Conservation (phyloP, 2,888 invertebrate species). For the Melanchra persicariae region DNA sequence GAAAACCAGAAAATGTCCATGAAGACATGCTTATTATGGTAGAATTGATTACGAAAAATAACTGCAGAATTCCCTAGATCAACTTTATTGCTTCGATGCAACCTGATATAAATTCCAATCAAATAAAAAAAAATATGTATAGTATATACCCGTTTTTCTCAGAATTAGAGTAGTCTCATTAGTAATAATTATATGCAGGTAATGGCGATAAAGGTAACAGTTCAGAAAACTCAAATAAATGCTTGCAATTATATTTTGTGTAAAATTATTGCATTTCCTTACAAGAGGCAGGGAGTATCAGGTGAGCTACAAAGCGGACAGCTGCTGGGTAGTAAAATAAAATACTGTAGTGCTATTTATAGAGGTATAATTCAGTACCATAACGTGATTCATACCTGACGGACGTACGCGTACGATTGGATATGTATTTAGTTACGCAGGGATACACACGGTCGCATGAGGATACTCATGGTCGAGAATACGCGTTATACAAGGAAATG, state of each 20-base stretch:
- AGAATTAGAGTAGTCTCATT: neutral
- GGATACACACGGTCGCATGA: neutral
- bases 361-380: neutral
- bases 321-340: slow-evolving; percentile 32
- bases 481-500: neutral
- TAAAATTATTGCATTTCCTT: slow-evolving; percentile 61
- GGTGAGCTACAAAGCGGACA: slow-evolving; percentile 59
- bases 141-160: neutral
- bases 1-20: neutral
- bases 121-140: too few relatives aligned
- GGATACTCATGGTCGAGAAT: neutral
- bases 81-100: slow-evolving; percentile 12
- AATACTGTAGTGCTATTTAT: slow-evolving; percentile 22
- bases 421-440: neutral
- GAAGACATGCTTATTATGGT: neutral
- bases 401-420: neutral
- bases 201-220: neutral
- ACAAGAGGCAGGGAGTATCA: slow-evolving; percentile 62
- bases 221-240: neutral
- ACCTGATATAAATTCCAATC: neutral
- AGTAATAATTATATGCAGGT: too few relatives aligned
- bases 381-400: slow-evolving; percentile 29
- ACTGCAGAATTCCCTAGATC: neutral
- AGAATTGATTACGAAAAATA: neutral
- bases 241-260: slow-evolving; percentile 36